phyloP scores from a whole-genome alignment of 2,888 invertebrate species.

The Eupithecia vulgata region DNA sequence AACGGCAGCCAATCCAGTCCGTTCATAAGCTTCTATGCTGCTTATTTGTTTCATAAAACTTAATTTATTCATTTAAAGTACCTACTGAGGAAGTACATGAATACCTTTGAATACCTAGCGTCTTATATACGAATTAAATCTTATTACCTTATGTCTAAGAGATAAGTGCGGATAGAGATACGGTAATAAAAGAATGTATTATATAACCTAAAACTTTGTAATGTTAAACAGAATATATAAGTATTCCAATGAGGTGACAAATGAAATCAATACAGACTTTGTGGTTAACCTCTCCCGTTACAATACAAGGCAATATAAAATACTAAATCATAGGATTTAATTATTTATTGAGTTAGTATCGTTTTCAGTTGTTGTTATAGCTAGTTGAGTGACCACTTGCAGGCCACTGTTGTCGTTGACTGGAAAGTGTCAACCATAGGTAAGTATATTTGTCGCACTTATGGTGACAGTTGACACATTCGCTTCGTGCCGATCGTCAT shows the following conservation, averaged over 20 bases:
- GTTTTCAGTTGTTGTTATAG: not conserved
- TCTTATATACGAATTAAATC: not conserved
- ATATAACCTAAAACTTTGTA: no score
- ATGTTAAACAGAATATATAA: not conserved
- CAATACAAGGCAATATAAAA: conserved; percentile 38
- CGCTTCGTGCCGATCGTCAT: not conserved
- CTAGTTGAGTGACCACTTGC: not conserved
- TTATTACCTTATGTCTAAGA: not conserved
- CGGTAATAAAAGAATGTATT: not conserved
- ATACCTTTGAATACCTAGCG: not conserved
- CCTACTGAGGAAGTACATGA: not conserved
- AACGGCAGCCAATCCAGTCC: not conserved
- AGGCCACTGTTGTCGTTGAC: not conserved
- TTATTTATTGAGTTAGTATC: not conserved
- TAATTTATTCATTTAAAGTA: not conserved
- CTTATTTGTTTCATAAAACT: not conserved
- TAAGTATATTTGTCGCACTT: not conserved
- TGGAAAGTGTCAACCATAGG: not conserved
- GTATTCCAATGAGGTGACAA: conserved; percentile 11
- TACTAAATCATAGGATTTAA: not conserved
- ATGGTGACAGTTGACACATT: not conserved
- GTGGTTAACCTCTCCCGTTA: conserved; percentile 57
- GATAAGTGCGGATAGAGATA: not conserved
- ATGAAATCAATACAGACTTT: conserved; percentile 36
- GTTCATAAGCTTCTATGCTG: not conserved